These are phyloP conservation scores for Spatula clypeata DNA, from an alignment of 2,797 vertebrate species.

Conservation along the genomic window DNA sequence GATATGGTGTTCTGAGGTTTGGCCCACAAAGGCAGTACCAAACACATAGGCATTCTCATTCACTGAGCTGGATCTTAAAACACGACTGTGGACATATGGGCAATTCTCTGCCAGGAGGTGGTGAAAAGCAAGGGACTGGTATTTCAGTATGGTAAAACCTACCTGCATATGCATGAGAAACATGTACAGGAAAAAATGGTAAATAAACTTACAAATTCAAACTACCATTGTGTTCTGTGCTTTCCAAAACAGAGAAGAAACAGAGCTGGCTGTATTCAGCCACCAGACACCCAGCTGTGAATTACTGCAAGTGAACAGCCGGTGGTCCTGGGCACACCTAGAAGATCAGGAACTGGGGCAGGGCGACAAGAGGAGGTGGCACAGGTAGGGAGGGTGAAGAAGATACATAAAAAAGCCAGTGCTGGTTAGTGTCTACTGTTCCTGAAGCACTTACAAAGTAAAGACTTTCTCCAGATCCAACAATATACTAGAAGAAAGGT, in stretches of 20 bases:
- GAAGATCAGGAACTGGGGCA: background rate
- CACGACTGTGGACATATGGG: rapidly evolving
- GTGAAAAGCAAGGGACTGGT: rapidly evolving
- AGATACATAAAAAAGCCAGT: background rate
- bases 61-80: background rate
- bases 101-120: background rate
- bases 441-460: background rate
- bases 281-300: rapidly evolving
- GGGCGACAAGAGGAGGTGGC: background rate
- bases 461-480: background rate
- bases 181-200: background rate
- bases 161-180: background rate
- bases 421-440: background rate
- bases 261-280: background rate
- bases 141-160: rapidly evolving
- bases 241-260: background rate
- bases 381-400: too few relatives aligned
- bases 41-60: background rate
- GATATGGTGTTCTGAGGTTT: rapidly evolving
- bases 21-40: background rate
- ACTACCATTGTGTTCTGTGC: background rate
- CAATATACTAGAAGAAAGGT: background rate
- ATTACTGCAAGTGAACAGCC: background rate
- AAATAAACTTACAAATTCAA: background rate
- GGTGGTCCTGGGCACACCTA: too few relatives aligned